These are phyloP conservation scores for Drosophila meridiana DNA, from an alignment of 2,888 invertebrate species.

Conservation along the genomic window DNA sequence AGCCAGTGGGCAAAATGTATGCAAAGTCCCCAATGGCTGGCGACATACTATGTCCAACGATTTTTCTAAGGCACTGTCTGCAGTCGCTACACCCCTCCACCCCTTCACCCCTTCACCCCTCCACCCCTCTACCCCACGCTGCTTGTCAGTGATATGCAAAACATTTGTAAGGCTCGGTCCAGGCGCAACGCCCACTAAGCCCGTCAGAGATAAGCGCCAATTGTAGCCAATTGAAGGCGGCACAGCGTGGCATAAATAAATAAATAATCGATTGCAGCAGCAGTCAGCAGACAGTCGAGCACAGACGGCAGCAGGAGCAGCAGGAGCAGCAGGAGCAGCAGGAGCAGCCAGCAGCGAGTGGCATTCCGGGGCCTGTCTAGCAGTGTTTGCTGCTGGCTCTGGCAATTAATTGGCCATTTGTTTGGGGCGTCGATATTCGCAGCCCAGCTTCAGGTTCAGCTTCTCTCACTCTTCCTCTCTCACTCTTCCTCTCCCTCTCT, in stretches of 20 bases:
- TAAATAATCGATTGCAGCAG: conserved; percentile 73
- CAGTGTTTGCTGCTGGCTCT: conserved; percentile 36
- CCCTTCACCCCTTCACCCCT: neutral
- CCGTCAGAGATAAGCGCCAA: conserved; percentile 71
- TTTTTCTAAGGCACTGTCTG: conserved; percentile 50
- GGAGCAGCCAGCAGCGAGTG: conserved; percentile 1
- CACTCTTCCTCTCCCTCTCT: neutral
- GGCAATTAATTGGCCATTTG: conserved; percentile 79
- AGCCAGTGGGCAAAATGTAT: conserved; percentile 67
- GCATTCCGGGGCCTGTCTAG: conserved; percentile 25
- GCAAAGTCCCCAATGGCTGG: conserved; percentile 60
- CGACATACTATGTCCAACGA: conserved; percentile 24
- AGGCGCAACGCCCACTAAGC: conserved; percentile 32
- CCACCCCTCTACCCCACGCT: neutral
- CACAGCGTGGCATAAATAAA: conserved; percentile 76
- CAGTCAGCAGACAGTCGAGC: conserved; percentile 13
- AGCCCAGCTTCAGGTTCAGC: conserved; percentile 15
- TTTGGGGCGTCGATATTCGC: conserved; percentile 50
- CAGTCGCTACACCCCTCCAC: neutral
- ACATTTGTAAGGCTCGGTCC: conserved; percentile 54
- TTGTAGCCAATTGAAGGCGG: conserved; percentile 74
- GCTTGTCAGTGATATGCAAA: conserved; percentile 72
- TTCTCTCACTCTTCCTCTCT: neutral
- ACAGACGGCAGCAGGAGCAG: neutral
- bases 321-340: neutral